Evolutionary conservation across 2,888 invertebrate genomes (phyloP).

Genomic region (Stenodera caucasica): DNA sequence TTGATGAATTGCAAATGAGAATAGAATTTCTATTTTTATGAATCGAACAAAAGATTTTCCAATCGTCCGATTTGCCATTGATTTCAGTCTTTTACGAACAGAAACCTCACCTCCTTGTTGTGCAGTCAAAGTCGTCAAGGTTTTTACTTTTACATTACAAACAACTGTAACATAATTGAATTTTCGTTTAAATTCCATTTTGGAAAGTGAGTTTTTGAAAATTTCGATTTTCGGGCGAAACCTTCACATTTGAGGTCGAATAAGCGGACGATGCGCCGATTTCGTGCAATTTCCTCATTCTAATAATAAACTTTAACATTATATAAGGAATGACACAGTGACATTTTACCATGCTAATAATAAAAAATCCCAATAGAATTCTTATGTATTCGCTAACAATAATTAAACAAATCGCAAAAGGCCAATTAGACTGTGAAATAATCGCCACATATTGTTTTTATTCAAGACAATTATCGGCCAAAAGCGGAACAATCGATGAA

Average conservation of each 20-base stretch:
- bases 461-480: not conserved
- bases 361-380: not conserved
- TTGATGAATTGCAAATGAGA: not conserved
- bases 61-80: not conserved
- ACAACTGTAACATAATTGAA: not conserved
- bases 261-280: not conserved
- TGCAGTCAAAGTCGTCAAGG: not conserved
- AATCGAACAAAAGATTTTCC: not conserved
- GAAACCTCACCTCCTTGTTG: not conserved
- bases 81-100: too few relatives aligned
- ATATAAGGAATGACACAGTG: slow-evolving; percentile 6
- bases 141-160: slow-evolving; percentile 5
- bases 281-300: not conserved
- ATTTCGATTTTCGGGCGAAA: not conserved
- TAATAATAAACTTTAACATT: slow-evolving; percentile 4
- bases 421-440: not conserved
- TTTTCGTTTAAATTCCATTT: not conserved
- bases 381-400: not conserved
- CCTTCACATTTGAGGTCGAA: not conserved
- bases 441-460: not conserved
- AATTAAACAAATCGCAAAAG: not conserved
- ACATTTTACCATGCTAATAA: not conserved
- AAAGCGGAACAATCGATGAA: not conserved
- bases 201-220: not conserved
- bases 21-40: not conserved